Evolutionary conservation across 2,113 vertebrate species (phyloP), one percentile per base, ranked within the genome.

Genomic region (Labeo rohita): DNA sequence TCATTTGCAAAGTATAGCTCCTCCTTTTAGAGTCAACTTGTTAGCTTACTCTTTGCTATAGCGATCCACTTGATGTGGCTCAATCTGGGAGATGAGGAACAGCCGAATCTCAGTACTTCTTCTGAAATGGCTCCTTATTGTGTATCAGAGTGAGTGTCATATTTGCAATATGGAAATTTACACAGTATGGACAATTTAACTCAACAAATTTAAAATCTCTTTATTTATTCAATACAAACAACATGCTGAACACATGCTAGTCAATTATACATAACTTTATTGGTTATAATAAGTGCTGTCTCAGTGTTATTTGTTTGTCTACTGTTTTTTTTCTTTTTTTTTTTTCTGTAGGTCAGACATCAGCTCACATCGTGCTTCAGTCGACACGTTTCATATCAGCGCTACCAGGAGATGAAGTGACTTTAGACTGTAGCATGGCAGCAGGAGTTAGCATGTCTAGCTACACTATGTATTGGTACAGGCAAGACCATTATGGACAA

Each of bases 391-490:
- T 72, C 23, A 13, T 16, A 0, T 36, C 61, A 9, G 87, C 73
- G 21, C 6, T 6, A 1, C 72, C 3, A 4, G 90, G 86, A 34
- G 13, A 0, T 18, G 23, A 8, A 0, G 70, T 92, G n/a, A 74
- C 0, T 0, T 75, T 95, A 11, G 34, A 87, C 43, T 95, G 94
- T 85, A 89, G 70, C 59, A 36, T 93, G 80, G 87, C 87, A 28
- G 1, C 61, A 18, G 91, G 87, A 23, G 9, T 50, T 11, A 84
- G 83, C 77, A 94, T 95, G 92, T 0, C 15, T 83, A 91, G 92
- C 87, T 72, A 89, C 12, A 92, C 85, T 11, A 94, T 95, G 93
- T 2, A 56, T 0, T 95, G 94, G 94, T 94, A 94, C 86, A 75
- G 75, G 21, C 91, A 91, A 83, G 91, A 90, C 7, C 73, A 74